These are phyloP conservation scores for Cirrhinus molitorella DNA, from an alignment of 2,797 vertebrate species.

Conservation along the genomic window DNA sequence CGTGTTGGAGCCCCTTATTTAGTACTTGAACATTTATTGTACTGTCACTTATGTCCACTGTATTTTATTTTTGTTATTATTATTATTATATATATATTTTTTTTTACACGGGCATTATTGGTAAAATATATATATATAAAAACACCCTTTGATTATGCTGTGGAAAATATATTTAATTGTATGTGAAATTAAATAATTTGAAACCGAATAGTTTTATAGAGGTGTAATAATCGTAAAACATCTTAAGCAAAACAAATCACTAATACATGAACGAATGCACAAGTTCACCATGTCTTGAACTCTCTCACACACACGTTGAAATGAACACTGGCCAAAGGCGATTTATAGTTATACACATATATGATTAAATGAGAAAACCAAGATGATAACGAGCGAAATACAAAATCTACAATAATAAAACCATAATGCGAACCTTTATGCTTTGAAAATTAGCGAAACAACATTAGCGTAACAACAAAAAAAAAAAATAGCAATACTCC, in stretches of 20 bases:
- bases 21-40: conserved; percentile 64
- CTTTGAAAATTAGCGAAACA: conserved; percentile 65
- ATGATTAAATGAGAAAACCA: neutral
- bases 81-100: too few species aligned
- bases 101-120: neutral
- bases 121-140: too few species aligned
- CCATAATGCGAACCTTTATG: conserved; percentile 60
- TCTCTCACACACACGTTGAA: neutral
- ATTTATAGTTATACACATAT: neutral
- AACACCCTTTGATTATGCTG: neutral
- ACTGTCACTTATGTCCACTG: conserved; percentile 46
- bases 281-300: neutral
- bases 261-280: neutral
- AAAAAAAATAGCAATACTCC: conserved; percentile 66
- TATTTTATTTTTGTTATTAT: conserved; percentile 3
- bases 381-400: neutral
- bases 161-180: neutral
- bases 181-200: neutral
- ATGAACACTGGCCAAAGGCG: conserved; percentile 1
- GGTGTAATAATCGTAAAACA: neutral
- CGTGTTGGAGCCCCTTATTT: conserved; percentile 80
- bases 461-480: neutral
- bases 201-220: neutral
- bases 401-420: neutral
- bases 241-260: neutral